These are phyloP conservation scores for Stomorhina lunata DNA, from an alignment of 2,888 invertebrate species.

Conservation along the genomic window DNA sequence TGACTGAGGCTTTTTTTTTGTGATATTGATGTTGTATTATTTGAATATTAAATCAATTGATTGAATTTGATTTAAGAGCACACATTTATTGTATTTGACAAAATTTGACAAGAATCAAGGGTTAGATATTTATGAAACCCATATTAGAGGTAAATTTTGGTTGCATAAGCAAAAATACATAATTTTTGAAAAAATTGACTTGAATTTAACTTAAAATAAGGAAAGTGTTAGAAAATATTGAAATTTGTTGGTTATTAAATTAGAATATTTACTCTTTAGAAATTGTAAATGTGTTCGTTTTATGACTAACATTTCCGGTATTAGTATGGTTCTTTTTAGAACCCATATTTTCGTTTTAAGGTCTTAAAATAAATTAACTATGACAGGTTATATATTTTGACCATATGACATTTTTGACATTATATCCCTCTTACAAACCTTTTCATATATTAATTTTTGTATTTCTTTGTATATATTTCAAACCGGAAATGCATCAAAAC, in stretches of 20 bases:
- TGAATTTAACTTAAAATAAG: too few relatives aligned
- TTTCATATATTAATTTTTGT: background rate
- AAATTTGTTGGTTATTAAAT: too few relatives aligned
- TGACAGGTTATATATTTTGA: background rate
- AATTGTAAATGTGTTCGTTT: too few relatives aligned
- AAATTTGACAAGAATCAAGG: background rate
- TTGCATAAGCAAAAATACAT: too few relatives aligned
- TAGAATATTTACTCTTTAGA: too few relatives aligned
- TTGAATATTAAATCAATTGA: slow-evolving; percentile 52
- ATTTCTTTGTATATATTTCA: slow-evolving; percentile 34
- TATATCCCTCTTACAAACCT: slow-evolving; percentile 4
- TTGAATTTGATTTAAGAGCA: slow-evolving; percentile 51
- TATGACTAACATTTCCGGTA: too few relatives aligned
- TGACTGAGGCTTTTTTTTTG: too few relatives aligned
- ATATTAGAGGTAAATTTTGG: too few relatives aligned
- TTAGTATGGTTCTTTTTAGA: too few relatives aligned
- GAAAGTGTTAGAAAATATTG: too few relatives aligned
- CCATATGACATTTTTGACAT: slow-evolving; percentile 45
- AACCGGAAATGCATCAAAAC: slow-evolving; percentile 63
- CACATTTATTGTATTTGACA: background rate
- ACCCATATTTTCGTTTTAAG: background rate
- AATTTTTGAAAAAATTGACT: too few relatives aligned
- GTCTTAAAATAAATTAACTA: background rate
- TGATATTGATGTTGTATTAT: background rate
- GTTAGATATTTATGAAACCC: too few relatives aligned